A percentile compares a stretch with the other conserved stretches of the same genome.
Evolutionary conservation across 2,888 invertebrate species (phyloP).

Genomic region (Byasa hedistus): DNA sequence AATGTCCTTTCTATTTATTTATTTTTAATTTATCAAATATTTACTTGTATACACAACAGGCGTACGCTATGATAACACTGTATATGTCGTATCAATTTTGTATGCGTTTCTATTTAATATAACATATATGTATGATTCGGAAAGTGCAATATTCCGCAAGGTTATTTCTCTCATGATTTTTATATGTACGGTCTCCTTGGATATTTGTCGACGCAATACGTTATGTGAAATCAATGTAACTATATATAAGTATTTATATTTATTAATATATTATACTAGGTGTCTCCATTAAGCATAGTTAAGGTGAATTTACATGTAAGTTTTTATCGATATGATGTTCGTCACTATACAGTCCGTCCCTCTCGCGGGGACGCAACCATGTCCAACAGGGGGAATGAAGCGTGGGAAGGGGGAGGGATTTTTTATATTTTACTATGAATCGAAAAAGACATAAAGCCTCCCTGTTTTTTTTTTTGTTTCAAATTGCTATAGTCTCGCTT

Average conservation of each 20-base stretch:
- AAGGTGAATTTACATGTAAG: conserved; percentile 68
- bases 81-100: conserved; percentile 17
- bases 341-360: conserved; percentile 60
- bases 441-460: conserved; percentile 73
- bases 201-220: conserved; percentile 7
- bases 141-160: background rate
- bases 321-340: conserved; percentile 70
- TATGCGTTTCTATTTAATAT: conserved; percentile 3
- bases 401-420: conserved; percentile 56
- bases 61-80: background rate
- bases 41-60: background rate
- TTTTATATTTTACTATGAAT: conserved; percentile 79
- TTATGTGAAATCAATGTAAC: conserved; percentile 59
- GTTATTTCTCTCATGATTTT: background rate
- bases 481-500: conserved; percentile 55
- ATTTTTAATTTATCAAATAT: background rate
- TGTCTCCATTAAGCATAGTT: conserved; percentile 71
- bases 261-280: conserved; percentile 64
- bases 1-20: background rate
- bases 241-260: conserved; percentile 72
- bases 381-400: conserved; percentile 76
- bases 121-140: background rate
- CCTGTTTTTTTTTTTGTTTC: conserved; percentile 59
- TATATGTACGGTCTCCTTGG: background rate
- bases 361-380: conserved; percentile 45